Percentiles rank a stretch among this genome's conserved stretches.
phyloP scores from a whole-genome alignment of 2,888 invertebrate genomes.

The Boloria selene region DNA sequence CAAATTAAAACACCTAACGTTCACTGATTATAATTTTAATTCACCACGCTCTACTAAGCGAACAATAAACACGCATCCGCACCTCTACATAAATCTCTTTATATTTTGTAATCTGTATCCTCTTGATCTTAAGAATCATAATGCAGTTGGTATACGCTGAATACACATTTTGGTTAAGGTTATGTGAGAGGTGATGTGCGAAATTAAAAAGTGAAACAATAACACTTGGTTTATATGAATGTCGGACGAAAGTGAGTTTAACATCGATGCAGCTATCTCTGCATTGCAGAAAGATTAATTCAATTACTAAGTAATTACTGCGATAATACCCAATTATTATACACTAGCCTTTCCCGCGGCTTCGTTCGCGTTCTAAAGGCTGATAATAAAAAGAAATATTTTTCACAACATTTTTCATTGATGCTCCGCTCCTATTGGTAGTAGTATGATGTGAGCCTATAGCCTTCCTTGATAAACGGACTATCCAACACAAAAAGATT shows the following conservation, averaged over 20 bases:
- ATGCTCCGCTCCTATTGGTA: too few relatives aligned
- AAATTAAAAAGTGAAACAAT: slow-evolving; percentile 37
- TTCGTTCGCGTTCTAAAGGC: too few relatives aligned
- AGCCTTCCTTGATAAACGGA: too few relatives aligned
- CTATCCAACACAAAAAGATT: too few relatives aligned
- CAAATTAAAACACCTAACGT: slow-evolving; percentile 18
- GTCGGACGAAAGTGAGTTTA: slow-evolving; percentile 34
- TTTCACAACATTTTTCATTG: too few relatives aligned
- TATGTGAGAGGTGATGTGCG: slow-evolving; percentile 35
- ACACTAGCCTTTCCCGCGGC: too few relatives aligned
- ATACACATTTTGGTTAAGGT: slow-evolving; percentile 54
- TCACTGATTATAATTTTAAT: slow-evolving; percentile 46
- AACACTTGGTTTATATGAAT: slow-evolving; percentile 21
- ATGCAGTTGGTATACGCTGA: slow-evolving; percentile 56
- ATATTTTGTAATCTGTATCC: slow-evolving; percentile 16
- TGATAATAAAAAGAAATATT: too few relatives aligned
- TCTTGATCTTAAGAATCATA: slow-evolving; percentile 19
- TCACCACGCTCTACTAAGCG: slow-evolving; percentile 65
- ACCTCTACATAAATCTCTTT: slow-evolving; percentile 14
- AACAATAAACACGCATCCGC: slow-evolving; percentile 24
- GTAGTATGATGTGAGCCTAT: too few relatives aligned
- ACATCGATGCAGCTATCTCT: slow-evolving; percentile 17
- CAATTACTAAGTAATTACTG: too few relatives aligned
- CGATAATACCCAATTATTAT: too few relatives aligned
- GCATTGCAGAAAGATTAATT: neutral